Percentiles rank a stretch among this genome's conserved stretches.
Conservation (phyloP, 2,888 invertebrate genomes). For the Callosobruchus maculatus region DNA sequence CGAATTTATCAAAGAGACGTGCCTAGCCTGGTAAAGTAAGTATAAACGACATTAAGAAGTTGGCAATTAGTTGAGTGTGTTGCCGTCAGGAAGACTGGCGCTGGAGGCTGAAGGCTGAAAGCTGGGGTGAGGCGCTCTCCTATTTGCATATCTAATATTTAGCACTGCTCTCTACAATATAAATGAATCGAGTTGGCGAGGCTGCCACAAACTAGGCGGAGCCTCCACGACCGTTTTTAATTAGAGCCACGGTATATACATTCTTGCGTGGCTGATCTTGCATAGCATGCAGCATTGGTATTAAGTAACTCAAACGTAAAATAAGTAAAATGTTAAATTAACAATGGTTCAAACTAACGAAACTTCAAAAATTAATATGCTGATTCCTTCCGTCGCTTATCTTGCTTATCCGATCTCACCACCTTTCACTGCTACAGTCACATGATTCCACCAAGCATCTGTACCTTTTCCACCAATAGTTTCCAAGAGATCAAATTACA, state of each 20-base stretch:
- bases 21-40: constrained; percentile 50
- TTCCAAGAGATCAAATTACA: too few relatives aligned
- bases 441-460: too few relatives aligned
- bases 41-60: constrained; percentile 53
- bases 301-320: too few relatives aligned
- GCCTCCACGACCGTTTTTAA: neutral
- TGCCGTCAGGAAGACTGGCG: constrained; percentile 40
- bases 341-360: too few relatives aligned
- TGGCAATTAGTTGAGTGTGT: constrained; percentile 51
- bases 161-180: constrained; percentile 46
- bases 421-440: too few relatives aligned
- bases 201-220: neutral
- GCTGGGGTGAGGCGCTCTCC: constrained; percentile 25
- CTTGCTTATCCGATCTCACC: too few relatives aligned
- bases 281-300: neutral
- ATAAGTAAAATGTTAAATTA: too few relatives aligned
- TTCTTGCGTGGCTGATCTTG: neutral
- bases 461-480: too few relatives aligned
- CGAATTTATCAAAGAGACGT: constrained; percentile 50
- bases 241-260: neutral
- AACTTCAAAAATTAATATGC: too few relatives aligned
- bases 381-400: too few relatives aligned
- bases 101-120: neutral
- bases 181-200: constrained; percentile 35
- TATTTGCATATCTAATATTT: constrained; percentile 50